Base-by-base conservation (phyloP, 2,888 invertebrate genomes). In the Seira ritae region DNA sequence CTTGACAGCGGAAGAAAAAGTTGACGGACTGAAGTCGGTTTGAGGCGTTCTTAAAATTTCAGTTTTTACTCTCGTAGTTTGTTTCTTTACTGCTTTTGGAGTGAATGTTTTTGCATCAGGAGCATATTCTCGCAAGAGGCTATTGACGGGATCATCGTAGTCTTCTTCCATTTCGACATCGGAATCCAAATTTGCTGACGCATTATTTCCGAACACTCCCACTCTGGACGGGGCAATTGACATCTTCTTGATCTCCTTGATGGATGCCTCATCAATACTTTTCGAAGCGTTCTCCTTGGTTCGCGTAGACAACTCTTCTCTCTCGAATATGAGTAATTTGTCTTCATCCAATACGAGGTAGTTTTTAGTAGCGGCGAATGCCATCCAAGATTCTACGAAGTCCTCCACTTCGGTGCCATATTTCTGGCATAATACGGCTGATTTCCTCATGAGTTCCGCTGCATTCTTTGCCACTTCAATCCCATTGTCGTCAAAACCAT, bases 371-470 rank as follows among this genome's bases (percentile, higher is more conserved):
- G 94, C 91, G 89, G 94, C 94, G 90, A 93, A 96, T 20, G 96
- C 95, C 91, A 95, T 93, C 96, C 96, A 96, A 92, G 94, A 93
- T 90, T 95, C 94, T 73, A 94, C 94, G 88, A 96, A 94, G 89
- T 94, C 93, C 90, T 94, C 94, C 55, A 94, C 94, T 85, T 90
- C 90, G 86, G 95, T 91, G 89, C 92, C 91, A 90, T 95, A 93
- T 74, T 92, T 92, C 86, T 92, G 90, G 90, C 95, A 95, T 87
- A 95, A 91, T 90, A 93, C 94, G 89, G 93, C 92, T 90, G 93
- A 93, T 93, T 87, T 50, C 90, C 89, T 71, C 86, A 84, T 84
- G 84, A 76, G 22, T 19, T 46, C 22, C 0, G 37, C 78, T 6
- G 19, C 0, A 23, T 78, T 71, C 12, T 65, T 42, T 8, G 65